Percentiles rank a stretch among this genome's conserved stretches.
Evolutionary conservation across 2,113 vertebrate genomes (phyloP).

Genomic region (Ictidomys tridecemlineatus): DNA sequence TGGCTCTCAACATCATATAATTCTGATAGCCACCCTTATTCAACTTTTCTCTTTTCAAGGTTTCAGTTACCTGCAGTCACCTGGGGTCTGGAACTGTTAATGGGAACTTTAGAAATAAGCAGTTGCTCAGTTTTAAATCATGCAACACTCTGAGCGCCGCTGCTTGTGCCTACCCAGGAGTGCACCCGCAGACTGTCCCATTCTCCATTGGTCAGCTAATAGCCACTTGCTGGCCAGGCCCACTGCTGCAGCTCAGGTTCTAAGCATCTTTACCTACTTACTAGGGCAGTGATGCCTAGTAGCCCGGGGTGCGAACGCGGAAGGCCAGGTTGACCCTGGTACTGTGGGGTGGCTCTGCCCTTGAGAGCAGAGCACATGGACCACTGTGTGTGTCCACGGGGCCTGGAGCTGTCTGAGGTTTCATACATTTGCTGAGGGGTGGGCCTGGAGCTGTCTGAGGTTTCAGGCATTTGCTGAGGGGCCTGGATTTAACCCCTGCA

Average conservation of each 20-base stretch:
- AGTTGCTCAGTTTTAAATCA: no score
- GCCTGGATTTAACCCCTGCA: not conserved
- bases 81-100: not conserved
- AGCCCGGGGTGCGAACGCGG: accelerated
- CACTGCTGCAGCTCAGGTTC: not conserved
- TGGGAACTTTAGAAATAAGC: not conserved
- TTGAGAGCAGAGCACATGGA: no score
- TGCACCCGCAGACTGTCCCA: not conserved
- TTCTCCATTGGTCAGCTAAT: not conserved
- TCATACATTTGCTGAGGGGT: not conserved
- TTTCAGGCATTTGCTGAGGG: not conserved
- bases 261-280: no score
- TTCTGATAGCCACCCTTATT: not conserved
- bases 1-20: no score
- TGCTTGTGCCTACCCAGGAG: no score
- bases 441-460: not conserved
- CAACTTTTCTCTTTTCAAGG: not conserved
- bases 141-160: no score
- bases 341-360: no score
- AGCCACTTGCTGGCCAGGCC: no score
- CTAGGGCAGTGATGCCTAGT: not conserved
- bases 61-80: not conserved
- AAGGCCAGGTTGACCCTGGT: not conserved
- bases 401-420: not conserved
- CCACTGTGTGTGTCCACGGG: no score